Conservation (phyloP, 2,888 invertebrate genomes). For the Drosophila gaucha region DNA sequence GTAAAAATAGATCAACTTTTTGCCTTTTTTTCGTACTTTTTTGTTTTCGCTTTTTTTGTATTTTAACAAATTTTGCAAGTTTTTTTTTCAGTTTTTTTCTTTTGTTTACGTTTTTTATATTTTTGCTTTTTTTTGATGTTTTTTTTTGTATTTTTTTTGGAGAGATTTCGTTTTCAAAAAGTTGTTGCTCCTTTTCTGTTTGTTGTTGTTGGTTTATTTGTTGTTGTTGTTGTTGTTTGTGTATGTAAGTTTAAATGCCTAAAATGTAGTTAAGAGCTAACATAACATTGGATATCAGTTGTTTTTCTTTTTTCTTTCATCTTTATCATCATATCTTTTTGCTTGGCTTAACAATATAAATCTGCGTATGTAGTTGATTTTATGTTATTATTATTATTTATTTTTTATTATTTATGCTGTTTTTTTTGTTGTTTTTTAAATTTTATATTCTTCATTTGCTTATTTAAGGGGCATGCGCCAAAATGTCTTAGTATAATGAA, state of each 20-base stretch:
- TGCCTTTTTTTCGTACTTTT: slow-evolving; percentile 54
- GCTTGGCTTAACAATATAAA: slow-evolving; percentile 71
- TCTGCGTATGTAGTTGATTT: slow-evolving; percentile 51
- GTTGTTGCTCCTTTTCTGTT: slow-evolving; percentile 61
- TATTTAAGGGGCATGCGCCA: slow-evolving; percentile 60
- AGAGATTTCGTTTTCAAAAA: slow-evolving; percentile 80
- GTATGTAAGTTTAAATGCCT: slow-evolving; percentile 70
- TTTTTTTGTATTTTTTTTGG: slow-evolving; percentile 52
- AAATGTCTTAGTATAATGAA: slow-evolving; percentile 77
- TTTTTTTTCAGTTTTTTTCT: slow-evolving; percentile 47
- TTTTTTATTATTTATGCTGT: slow-evolving; percentile 16
- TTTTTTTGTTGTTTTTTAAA: slow-evolving; percentile 33
- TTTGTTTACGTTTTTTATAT: slow-evolving; percentile 68
- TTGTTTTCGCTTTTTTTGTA: slow-evolving; percentile 49
- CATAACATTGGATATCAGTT: slow-evolving; percentile 74
- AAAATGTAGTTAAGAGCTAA: slow-evolving; percentile 74
- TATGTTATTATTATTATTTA: slow-evolving; percentile 17
- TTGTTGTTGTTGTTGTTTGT: slow-evolving; percentile 44
- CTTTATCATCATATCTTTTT: slow-evolving; percentile 34
- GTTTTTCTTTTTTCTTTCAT: slow-evolving; percentile 28
- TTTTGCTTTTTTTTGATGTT: slow-evolving; percentile 43
- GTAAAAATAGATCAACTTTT: slow-evolving; percentile 81
- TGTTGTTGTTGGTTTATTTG: slow-evolving; percentile 52
- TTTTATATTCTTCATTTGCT: slow-evolving; percentile 39
- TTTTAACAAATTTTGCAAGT: slow-evolving; percentile 70